Evolutionary conservation across 2,888 invertebrate genomes (phyloP), one percentile per base, ranked within the genome.

Genomic region (Plusia festucae): DNA sequence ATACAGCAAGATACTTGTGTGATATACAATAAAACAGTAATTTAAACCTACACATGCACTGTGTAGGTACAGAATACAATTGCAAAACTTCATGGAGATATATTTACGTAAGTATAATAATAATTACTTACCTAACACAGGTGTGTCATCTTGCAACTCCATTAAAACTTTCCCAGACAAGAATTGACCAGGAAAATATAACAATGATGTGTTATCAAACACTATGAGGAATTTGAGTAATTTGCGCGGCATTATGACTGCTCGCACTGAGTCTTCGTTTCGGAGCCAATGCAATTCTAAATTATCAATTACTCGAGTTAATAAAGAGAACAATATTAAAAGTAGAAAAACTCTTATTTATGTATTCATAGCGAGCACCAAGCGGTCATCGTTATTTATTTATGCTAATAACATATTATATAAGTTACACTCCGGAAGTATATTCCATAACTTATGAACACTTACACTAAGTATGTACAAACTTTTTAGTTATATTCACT

Each of bases 111-210:
- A 51, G 18, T 58, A 34, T 52, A 54, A 65, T 69, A 73, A 58
- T 70, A 51, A 60, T 20, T 20, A 76, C 96, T 96, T 93, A 97
- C 97, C 97, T 83, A 97, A 93, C n/a, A 98, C 98, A 73, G 98
- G 97, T 77, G 98, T 98, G 92, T 99, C 98, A 93, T 98, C 98
- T 90, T 99, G 98, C 73, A 99, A 94, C 90, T 99, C 99, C 88
- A 99, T 97, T 61, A 99, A 96, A 65, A 99, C 98, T 87, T 98
- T 96, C 49, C 99, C 99, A 61, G 98, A 98, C 76, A 99, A 95
- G 92, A 99, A 99, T 91, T 98, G 98, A 7, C 99, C 99, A 69
- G 99, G 99, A 89, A 99, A 99, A 92, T 99, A 99, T 68, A 99
- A 93, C 75, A 99, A 94, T 83, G 98, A 98, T 54, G 98, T 98